These are phyloP conservation scores for Cataglyphis rosenhaueri DNA, from an alignment of 2,888 invertebrate genomes.

Conservation along the genomic window DNA sequence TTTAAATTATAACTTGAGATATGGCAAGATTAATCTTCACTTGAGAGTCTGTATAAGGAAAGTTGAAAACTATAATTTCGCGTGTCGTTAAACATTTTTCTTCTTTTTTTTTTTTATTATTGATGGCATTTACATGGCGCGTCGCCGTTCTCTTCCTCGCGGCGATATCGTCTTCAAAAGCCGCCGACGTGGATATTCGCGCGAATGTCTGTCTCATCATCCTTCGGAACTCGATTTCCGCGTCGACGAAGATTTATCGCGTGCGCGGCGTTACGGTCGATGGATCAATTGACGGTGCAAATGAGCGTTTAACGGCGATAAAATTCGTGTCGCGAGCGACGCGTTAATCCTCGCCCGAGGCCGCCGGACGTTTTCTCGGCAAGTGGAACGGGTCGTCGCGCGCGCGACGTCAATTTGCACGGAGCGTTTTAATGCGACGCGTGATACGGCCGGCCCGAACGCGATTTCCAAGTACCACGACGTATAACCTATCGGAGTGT, in stretches of 20 bases:
- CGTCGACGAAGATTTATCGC: constrained; percentile 6
- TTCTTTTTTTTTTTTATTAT: background rate
- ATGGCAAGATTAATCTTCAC: background rate
- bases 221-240: constrained; percentile 13
- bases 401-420: constrained; percentile 72
- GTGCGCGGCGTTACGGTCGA: constrained; percentile 31
- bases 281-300: constrained; percentile 1
- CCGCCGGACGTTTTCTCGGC: constrained; percentile 23
- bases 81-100: constrained; percentile 20
- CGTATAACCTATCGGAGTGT: constrained; percentile 80
- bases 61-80: constrained; percentile 34
- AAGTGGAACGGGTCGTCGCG: constrained; percentile 17
- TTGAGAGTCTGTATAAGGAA: background rate
- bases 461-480: constrained; percentile 78
- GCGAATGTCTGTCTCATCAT: constrained; percentile 25
- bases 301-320: constrained; percentile 29
- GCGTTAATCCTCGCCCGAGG: constrained; percentile 38
- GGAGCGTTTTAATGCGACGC: constrained; percentile 77
- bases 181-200: constrained; percentile 31
- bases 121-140: background rate
- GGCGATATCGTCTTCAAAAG: constrained; percentile 39
- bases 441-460: constrained; percentile 75
- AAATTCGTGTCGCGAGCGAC: constrained; percentile 49
- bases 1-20: constrained; percentile 11
- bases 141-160: constrained; percentile 32